phyloP scores from a whole-genome alignment of 1,140 invertebrate species.

The Asbolus verrucosus region DNA sequence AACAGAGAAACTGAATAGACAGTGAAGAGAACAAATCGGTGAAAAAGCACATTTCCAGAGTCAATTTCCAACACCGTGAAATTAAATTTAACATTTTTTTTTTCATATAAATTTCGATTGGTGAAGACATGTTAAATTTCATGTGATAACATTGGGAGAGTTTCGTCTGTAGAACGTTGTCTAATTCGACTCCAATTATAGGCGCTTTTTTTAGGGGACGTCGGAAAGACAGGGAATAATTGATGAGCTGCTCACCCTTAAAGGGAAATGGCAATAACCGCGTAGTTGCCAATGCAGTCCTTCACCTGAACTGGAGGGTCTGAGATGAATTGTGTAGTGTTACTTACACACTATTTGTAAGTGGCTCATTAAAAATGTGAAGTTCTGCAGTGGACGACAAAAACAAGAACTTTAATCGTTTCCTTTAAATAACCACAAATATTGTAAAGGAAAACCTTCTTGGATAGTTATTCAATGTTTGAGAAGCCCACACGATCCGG shows the following conservation, averaged over 20 bases:
- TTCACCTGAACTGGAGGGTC: not conserved
- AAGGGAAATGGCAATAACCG: slow-evolving; percentile 9
- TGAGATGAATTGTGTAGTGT: not conserved
- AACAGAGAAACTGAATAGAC: not conserved
- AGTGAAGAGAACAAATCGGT: no score
- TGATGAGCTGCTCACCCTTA: not conserved
- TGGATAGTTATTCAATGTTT: not conserved
- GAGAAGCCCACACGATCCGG: slow-evolving; percentile 26
- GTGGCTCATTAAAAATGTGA: not conserved
- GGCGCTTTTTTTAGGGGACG: not conserved
- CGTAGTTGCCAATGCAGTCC: slow-evolving; percentile 1
- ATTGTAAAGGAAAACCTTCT: not conserved
- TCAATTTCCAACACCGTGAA: no score
- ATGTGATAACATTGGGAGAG: not conserved
- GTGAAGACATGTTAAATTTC: no score
- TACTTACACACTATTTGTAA: no score
- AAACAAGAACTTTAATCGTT: not conserved
- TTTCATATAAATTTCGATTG: no score
- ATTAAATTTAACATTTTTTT: no score
- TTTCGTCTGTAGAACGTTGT: no score
- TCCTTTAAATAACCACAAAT: not conserved
- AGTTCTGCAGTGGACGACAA: no score
- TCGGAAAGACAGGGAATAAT: slow-evolving; percentile 1
- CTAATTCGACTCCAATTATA: no score
- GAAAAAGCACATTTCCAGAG: no score